Conservation (phyloP, 2,797 vertebrate species). For the Dermochelys coriacea region DNA sequence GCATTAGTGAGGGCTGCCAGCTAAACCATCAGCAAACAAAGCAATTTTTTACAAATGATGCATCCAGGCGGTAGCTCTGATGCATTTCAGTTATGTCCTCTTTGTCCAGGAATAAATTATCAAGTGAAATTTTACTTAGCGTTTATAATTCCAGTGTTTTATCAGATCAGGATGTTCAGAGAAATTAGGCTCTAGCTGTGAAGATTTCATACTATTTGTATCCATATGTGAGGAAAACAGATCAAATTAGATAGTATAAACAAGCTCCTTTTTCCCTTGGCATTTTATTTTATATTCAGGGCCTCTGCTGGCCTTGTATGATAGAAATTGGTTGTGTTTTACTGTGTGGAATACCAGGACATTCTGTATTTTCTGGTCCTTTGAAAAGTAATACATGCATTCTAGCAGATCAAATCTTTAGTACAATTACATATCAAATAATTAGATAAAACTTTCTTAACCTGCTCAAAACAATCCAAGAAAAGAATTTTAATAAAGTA, state of each 20-base stretch:
- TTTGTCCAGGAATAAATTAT: not conserved
- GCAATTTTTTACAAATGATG: not conserved
- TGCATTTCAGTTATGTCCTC: not conserved
- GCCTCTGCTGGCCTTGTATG: not conserved
- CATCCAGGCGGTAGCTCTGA: not conserved
- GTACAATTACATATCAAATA: not conserved
- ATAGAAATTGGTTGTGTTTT: constrained; percentile 1
- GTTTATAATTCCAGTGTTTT: not conserved
- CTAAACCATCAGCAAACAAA: too few species aligned
- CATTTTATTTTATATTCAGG: constrained; percentile 50
- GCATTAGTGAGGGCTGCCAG: not conserved
- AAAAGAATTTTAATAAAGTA: not conserved
- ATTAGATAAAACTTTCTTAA: not conserved
- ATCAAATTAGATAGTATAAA: constrained; percentile 4
- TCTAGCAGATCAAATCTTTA: constrained; percentile 28
- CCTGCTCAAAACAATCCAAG: not conserved
- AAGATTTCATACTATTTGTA: not conserved
- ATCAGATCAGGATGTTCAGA: not conserved
- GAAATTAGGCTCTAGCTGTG: not conserved
- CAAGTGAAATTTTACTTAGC: not conserved
- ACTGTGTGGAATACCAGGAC: not conserved
- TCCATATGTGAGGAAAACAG: not conserved
- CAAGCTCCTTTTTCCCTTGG: constrained; percentile 4
- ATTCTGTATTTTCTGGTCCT: constrained; percentile 42
- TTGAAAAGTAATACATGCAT: constrained; percentile 33